Evolutionary conservation across 2,113 vertebrate species (phyloP), one percentile per base, ranked within the genome.

Genomic region (Paedocypris sp.): DNA sequence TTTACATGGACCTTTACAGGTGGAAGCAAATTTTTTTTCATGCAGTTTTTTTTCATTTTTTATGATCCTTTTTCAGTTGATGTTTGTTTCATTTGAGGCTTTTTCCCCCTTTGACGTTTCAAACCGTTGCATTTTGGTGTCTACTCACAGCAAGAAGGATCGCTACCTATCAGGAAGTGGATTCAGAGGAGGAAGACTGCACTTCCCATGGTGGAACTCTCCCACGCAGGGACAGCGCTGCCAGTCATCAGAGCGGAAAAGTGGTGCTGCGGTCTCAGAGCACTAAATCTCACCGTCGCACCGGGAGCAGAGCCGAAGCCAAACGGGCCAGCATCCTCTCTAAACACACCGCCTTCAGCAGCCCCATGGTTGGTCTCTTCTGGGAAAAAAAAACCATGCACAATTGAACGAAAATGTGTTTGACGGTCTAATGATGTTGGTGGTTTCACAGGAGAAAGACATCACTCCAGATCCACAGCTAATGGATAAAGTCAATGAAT

Each of bases 341-440:
- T 0, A 92, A 89, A 68, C 92, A 93, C 80, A 95, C 93, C 0
- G 95, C 95, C 1, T 98, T 98, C 85, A 98, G 95, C 74, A 98
- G 94, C 69, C 95, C 94, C n/a, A 94, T 97, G 94, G 94, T 98
- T 66, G 76, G 90, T n/a, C n/a, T n/a, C n/a, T n/a, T n/a, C n/a
- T n/a, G n/a, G n/a, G n/a, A n/a, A n/a, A n/a, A n/a, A n/a, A n/a
- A n/a, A n/a, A n/a, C n/a, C n/a, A n/a, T n/a, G n/a, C n/a, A n/a
- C n/a, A n/a, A n/a, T n/a, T n/a, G n/a, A n/a, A n/a, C n/a, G n/a
- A n/a, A n/a, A n/a, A 39, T 15, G 18, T 39, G 15, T 8, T 13
- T 16, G 4, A 16, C 18, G 6, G 6, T 41, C 16, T 9, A 41
- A 5, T 6, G 41, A 3, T 57, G 9, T 42, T 4, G 9, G 16